Conservation (phyloP, 2,888 invertebrate genomes). For the Cryptocephalus primarius region DNA sequence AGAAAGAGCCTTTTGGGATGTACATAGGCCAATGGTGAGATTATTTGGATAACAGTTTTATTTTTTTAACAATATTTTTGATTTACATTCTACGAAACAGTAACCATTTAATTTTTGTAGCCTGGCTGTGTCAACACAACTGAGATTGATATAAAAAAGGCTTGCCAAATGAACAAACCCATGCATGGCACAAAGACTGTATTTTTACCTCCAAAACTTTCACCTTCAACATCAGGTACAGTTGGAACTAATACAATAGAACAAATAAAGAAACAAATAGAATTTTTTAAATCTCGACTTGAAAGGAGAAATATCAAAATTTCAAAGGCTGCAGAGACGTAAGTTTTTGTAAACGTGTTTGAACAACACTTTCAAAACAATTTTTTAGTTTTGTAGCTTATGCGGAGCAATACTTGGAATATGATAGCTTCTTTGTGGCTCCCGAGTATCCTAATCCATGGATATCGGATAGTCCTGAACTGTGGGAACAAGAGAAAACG, state of each 20-base stretch:
- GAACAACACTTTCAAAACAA: background rate
- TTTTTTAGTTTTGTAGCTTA: slow-evolving; percentile 67
- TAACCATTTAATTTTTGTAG: slow-evolving; percentile 38
- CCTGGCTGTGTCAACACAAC: slow-evolving; percentile 99
- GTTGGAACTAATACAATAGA: slow-evolving; percentile 29
- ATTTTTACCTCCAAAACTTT: slow-evolving; percentile 45
- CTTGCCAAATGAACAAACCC: slow-evolving; percentile 57
- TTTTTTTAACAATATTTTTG: background rate
- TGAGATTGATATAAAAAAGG: slow-evolving; percentile 95
- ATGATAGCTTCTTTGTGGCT: slow-evolving; percentile 87
- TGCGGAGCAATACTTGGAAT: slow-evolving; percentile 92
- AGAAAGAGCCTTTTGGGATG: slow-evolving; percentile 99
- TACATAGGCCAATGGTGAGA: slow-evolving; percentile 91
- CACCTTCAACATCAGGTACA: slow-evolving; percentile 41
- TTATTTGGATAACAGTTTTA: too few species aligned
- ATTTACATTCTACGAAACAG: background rate
- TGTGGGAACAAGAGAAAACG: slow-evolving; percentile 94
- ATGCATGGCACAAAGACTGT: slow-evolving; percentile 33
- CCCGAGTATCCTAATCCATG: slow-evolving; percentile 96
- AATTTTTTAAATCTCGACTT: slow-evolving; percentile 62
- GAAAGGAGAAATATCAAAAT: slow-evolving; percentile 83
- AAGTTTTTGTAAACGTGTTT: slow-evolving; percentile 36
- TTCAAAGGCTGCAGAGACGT: slow-evolving; percentile 92
- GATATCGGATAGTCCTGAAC: slow-evolving; percentile 89
- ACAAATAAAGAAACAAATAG: slow-evolving; percentile 55